phyloP scores from a whole-genome alignment of 2,113 vertebrate genomes.

The Eudyptes chrysolophus region DNA sequence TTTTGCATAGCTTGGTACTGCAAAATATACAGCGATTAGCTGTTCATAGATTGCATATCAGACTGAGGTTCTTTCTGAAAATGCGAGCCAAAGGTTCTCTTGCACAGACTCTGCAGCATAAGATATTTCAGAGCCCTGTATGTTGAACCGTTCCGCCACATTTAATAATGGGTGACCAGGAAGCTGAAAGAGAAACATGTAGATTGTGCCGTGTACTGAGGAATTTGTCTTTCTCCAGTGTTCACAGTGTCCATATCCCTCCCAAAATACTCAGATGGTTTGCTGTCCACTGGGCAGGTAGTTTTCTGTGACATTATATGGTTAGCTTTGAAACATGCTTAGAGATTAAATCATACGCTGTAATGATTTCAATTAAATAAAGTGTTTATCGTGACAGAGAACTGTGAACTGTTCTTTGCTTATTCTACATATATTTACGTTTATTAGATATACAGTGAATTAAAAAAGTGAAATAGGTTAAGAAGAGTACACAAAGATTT shows the following conservation, averaged over 20 bases:
- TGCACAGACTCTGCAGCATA: not conserved
- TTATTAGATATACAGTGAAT: not conserved
- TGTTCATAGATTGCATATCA: not conserved
- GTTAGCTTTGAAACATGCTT: not conserved
- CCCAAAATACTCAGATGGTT: not conserved
- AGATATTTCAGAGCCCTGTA: not conserved
- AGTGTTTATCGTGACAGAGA: not conserved
- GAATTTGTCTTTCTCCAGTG: not conserved
- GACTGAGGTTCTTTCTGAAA: not conserved
- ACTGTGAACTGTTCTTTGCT: not conserved
- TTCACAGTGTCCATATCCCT: not conserved
- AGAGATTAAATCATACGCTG: not conserved
- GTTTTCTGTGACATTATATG: not conserved
- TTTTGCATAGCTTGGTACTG: not conserved
- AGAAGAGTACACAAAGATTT: not conserved
- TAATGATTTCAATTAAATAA: not conserved
- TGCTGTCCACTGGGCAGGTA: not conserved
- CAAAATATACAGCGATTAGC: not conserved
- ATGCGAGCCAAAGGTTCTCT: not conserved
- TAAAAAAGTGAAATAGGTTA: not conserved
- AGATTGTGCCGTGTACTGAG: not conserved
- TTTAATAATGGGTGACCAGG: not conserved
- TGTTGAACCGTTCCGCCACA: not conserved
- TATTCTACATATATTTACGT: not conserved
- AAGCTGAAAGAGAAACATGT: not conserved